Evolutionary conservation across 2,797 vertebrate species (phyloP), one percentile per base, ranked within the genome.

Genomic region (Phylloscopus collybita): DNA sequence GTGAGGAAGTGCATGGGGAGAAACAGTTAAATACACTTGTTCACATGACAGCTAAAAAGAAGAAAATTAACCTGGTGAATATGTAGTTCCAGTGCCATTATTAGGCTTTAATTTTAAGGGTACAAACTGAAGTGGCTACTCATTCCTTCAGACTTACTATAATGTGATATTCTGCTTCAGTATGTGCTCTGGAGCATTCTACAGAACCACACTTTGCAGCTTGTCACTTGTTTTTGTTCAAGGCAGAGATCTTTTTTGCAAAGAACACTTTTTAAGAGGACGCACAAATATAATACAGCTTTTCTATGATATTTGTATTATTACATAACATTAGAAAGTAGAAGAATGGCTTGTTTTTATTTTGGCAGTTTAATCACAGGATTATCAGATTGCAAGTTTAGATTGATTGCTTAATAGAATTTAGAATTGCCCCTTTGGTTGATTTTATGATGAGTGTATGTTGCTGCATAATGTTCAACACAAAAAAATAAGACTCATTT

Each of bases 81-180:
- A 86, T 79, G 6, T 83, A 69, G 85, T 80, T 96, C 22, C 36
- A 80, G 70, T 95, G 91, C 89, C 85, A 60, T 94, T 92, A 83
- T 90, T 87, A 74, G 80, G 65, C 90, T 93, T 86, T 69, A 75
- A 61, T 92, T 92, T 75, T 80, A 76, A 96, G 90, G 78, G 69
- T 96, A 88, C 92, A 98, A 92, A 95, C 94, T 96, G 96, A 97
- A 95, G 95, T 96, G 80, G 90, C 80, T 93, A n/a, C 86, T 94
- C 89, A 92, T 97, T 97, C 92, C 95, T 96, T 97, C 88, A 95
- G 93, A 79, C 80, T 96, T 86, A 15, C 9, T 94, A 57, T 85
- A 80, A 84, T 73, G 67, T 85, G 86, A 92, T 80, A 21, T 32
- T 93, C 74, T 81, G 65, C 81, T 96, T 96, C 95, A 90, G 16